Evolutionary conservation across 2,797 vertebrate genomes (phyloP), one percentile per base, ranked within the genome.

Genomic region (Pterois miles): DNA sequence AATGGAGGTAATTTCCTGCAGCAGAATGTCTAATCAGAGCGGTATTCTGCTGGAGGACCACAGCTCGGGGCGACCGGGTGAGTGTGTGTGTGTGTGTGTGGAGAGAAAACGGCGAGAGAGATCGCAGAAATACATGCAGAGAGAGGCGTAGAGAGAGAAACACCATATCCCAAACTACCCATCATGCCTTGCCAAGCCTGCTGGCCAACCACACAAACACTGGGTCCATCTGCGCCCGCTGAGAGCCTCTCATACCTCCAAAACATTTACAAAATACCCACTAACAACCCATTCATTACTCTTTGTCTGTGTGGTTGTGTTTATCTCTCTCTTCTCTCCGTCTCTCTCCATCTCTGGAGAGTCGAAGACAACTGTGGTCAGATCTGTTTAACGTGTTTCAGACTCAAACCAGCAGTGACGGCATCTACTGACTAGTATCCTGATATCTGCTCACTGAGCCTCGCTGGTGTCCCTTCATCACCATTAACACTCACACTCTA

Each of bases 11-110:
- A 95, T 95, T 95, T 93, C 85, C 88, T 87, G 85, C 86, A 68
- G 89, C 90, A 93, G 91, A 95, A 95, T 92, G 90, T 92, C 91
- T 94, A 96, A 96, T 95, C 95, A 96, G 93, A 88, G 92, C 77
- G 12, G 89, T 78, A 93, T 95, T 95, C 93, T 95, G 74, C 92
- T 93, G 90, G 88, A 93, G 83, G 89, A 88, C 92, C 82, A 87
- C 69, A 38, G 59, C 58, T 50, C 73, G 36, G 72, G 69, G 78
- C 10, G 62, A 50, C 65, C 43, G 57, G 14, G 33, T 22, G 58
- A 22, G 56, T 58, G 54, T 20, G 56, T 27, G 23, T 50, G 48
- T 36, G 4, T 53, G 68, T 31, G 76, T 1, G 68, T 25, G 9
- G 8, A 16, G 11, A n/a, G 13, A 11, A 65, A 48, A 66, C 54